These are phyloP conservation scores for Uromys caudimaculatus DNA, from an alignment of 2,797 vertebrate genomes.

Conservation along the genomic window DNA sequence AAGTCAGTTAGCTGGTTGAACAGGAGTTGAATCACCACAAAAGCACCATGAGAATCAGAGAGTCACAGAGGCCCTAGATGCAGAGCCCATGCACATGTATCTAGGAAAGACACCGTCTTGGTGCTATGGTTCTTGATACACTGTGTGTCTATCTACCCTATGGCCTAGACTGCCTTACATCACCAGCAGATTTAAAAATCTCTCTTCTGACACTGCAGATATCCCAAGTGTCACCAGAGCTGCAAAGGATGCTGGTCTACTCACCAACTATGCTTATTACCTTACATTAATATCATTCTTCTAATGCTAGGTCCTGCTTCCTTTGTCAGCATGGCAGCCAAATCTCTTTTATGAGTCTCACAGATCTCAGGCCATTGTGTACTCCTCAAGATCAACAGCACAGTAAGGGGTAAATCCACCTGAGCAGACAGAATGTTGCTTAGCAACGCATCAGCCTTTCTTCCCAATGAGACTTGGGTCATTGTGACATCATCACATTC, in stretches of 20 bases:
- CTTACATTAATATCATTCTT: slow-evolving; percentile 7
- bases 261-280: neutral
- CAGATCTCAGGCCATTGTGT: neutral
- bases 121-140: neutral
- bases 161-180: neutral
- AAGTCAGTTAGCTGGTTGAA: neutral
- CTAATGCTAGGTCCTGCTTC: neutral
- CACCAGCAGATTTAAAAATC: neutral
- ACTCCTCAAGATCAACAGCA: neutral
- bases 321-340: neutral
- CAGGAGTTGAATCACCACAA: neutral
- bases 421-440: neutral
- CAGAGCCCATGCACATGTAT: neutral
- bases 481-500: neutral
- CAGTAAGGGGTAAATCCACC: neutral
- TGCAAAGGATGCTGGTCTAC: neutral
- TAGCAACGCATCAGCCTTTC: neutral
- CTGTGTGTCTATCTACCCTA: rapidly evolving
- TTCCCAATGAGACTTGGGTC: neutral
- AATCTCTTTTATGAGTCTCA: slow-evolving; percentile 11
- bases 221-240: neutral
- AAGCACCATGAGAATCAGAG: neutral
- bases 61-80: neutral
- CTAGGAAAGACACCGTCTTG: neutral
- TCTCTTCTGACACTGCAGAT: neutral